Evolutionary conservation across 2,113 vertebrate genomes (phyloP).

Genomic region (Cryptoleucopteryx plumbea): DNA sequence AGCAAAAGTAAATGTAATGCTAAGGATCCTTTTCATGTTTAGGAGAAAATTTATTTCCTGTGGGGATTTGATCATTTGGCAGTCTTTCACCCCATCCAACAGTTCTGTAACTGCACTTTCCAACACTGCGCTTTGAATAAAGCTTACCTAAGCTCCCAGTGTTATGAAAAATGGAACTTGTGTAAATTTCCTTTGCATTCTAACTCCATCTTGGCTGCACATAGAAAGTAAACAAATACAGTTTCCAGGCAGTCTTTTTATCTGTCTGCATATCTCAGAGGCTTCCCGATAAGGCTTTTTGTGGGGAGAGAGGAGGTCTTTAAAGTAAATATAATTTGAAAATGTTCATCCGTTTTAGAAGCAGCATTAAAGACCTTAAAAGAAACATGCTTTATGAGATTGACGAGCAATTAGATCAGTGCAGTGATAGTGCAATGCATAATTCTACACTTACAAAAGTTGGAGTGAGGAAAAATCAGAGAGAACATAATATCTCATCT

Average conservation of each 20-base stretch:
- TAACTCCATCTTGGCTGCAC: neutral
- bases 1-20: neutral
- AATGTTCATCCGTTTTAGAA: constrained; percentile 38
- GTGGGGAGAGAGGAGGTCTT: neutral
- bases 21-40: neutral
- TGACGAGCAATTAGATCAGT: neutral
- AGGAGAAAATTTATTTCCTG: neutral
- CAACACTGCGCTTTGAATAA: neutral
- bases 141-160: neutral
- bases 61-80: neutral
- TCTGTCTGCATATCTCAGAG: neutral
- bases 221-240: neutral
- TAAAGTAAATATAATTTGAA: constrained; percentile 48
- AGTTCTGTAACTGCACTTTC: neutral
- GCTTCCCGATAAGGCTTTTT: neutral
- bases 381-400: neutral
- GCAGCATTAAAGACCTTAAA: constrained; percentile 40
- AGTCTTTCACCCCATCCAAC: neutral
- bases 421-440: neutral
- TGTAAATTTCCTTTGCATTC: constrained; percentile 5
- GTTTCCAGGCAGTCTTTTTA: neutral
- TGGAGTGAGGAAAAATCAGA: neutral
- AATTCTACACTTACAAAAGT: neutral
- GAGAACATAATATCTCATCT: neutral
- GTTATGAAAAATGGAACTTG: neutral